Evolutionary conservation across 2,113 vertebrate species (phyloP).

Genomic region (Ailurus styani): DNA sequence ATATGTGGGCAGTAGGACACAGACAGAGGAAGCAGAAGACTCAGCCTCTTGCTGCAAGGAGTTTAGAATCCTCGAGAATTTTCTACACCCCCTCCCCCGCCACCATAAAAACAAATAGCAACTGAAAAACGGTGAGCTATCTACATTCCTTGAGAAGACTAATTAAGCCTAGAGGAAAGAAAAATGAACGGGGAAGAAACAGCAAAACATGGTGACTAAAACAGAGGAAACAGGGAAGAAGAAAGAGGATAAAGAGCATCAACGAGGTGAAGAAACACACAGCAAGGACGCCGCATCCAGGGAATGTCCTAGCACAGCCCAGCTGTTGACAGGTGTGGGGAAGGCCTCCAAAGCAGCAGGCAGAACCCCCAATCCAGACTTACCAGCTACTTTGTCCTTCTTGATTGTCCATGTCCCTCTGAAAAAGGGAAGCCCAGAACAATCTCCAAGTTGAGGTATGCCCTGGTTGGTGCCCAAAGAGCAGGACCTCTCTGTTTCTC

Average conservation of each 20-base stretch:
- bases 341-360: not conserved
- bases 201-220: not conserved
- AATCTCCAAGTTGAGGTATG: not conserved
- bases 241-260: not conserved
- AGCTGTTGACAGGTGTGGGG: not conserved
- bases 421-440: not conserved
- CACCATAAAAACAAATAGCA: not conserved
- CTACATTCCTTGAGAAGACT: not conserved
- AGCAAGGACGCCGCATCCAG: rapidly evolving
- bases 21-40: not conserved
- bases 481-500: not conserved
- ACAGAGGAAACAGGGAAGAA: not conserved
- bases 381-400: not conserved
- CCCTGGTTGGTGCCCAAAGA: not conserved
- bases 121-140: not conserved
- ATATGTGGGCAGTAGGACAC: not conserved
- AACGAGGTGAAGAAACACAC: not conserved
- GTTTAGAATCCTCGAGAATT: not conserved
- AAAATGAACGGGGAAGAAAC: not conserved
- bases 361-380: not conserved
- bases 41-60: not conserved
- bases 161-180: not conserved
- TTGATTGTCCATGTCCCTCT: not conserved
- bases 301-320: not conserved
- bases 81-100: not conserved